These are phyloP conservation scores for Hydropsyche betteni DNA, from an alignment of 2,888 invertebrate species.

Conservation along the genomic window DNA sequence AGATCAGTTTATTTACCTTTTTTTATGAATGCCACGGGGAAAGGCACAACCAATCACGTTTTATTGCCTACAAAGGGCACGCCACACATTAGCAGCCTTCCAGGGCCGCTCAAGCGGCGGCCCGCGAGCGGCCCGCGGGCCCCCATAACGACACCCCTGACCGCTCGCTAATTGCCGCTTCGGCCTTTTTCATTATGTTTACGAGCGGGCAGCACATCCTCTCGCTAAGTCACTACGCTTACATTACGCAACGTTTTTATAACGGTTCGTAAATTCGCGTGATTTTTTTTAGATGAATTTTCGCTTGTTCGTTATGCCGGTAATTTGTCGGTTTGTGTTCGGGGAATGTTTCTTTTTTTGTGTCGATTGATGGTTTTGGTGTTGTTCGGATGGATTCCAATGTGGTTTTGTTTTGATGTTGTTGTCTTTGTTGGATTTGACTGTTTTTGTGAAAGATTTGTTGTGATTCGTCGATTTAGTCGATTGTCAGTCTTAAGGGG, in stretches of 20 bases:
- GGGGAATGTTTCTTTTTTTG: too few species aligned
- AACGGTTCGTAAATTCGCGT: too few species aligned
- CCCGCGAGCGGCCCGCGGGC: background rate
- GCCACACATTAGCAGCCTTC: slow-evolving; percentile 27
- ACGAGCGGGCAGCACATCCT: slow-evolving; percentile 10
- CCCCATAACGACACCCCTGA: slow-evolving; percentile 15
- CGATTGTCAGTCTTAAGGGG: too few species aligned
- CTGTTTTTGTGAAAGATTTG: too few species aligned
- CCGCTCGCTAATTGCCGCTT: slow-evolving; percentile 18
- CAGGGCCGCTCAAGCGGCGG: background rate
- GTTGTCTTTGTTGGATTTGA: too few species aligned
- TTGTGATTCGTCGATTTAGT: too few species aligned
- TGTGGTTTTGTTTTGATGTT: too few species aligned
- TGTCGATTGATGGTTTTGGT: too few species aligned
- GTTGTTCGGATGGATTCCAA: too few species aligned
- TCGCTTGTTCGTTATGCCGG: too few species aligned
- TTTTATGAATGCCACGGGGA: slow-evolving; percentile 36
- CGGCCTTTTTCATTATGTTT: slow-evolving; percentile 28
- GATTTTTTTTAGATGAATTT: too few species aligned
- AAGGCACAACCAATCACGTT: slow-evolving; percentile 38
- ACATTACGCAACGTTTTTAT: background rate
- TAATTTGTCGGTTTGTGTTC: too few species aligned
- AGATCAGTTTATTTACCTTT: background rate
- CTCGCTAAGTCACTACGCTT: background rate
- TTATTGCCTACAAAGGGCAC: slow-evolving; percentile 36